phyloP scores from a whole-genome alignment of 2,797 vertebrate species.

The Oophaga sylvatica region DNA sequence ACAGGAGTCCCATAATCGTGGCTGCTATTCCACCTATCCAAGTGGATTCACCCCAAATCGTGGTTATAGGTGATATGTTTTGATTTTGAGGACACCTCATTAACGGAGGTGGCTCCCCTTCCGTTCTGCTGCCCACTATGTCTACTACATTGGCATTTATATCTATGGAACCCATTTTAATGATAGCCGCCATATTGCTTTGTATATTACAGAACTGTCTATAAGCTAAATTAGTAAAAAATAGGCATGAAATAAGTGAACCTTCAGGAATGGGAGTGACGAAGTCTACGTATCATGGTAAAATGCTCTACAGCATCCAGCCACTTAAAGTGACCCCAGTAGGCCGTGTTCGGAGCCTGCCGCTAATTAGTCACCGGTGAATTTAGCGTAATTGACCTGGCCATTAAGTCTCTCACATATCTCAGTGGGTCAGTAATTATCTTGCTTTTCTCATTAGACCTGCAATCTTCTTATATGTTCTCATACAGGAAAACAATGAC shows the following conservation, averaged over 20 bases:
- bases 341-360: not conserved
- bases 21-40: no score
- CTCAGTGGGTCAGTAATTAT: slow-evolving; percentile 44
- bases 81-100: no score
- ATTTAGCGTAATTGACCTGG: slow-evolving; percentile 19
- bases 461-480: slow-evolving; percentile 18
- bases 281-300: not conserved
- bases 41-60: no score
- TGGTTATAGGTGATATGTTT: no score
- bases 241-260: not conserved
- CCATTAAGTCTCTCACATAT: slow-evolving; percentile 20
- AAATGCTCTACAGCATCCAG: not conserved
- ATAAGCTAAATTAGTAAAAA: not conserved
- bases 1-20: no score
- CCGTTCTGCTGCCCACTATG: no score
- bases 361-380: slow-evolving; percentile 23
- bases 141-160: no score
- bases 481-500: not conserved
- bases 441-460: slow-evolving; percentile 2
- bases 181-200: no score
- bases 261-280: not conserved
- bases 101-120: no score
- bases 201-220: not conserved
- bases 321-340: not conserved
- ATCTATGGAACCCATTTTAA: no score